These are phyloP conservation scores for Chaenodraco wilsoni DNA, from an alignment of 2,797 vertebrate species.

Conservation along the genomic window DNA sequence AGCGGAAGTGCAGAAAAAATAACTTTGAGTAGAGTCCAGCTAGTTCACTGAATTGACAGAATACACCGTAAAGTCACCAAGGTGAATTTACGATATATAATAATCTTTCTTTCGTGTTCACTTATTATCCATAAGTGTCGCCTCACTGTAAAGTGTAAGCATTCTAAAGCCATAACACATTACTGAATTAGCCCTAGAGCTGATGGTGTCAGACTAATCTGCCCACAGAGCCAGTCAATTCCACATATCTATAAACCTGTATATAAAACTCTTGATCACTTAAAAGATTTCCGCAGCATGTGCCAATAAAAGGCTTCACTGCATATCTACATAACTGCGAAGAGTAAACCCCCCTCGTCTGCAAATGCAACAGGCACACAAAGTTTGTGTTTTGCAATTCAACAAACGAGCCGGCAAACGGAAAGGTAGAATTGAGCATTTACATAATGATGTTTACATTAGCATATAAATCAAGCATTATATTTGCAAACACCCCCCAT, in stretches of 20 bases:
- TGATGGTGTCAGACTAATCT: constrained; percentile 45
- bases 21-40: constrained; percentile 7
- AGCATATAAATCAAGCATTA: constrained; percentile 82
- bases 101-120: constrained; percentile 24
- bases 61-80: not conserved
- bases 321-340: constrained; percentile 34
- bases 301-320: constrained; percentile 48
- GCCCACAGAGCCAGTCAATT: constrained; percentile 32
- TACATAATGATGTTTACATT: constrained; percentile 82
- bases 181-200: constrained; percentile 34
- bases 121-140: constrained; percentile 29
- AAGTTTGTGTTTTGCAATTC: constrained; percentile 69
- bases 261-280: constrained; percentile 58
- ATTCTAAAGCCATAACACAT: constrained; percentile 36
- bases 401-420: constrained; percentile 68
- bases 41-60: constrained; percentile 22
- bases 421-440: constrained; percentile 72
- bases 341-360: constrained; percentile 47
- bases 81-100: constrained; percentile 30
- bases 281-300: constrained; percentile 43
- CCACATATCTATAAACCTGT: constrained; percentile 35
- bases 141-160: constrained; percentile 26
- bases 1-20: constrained; percentile 6
- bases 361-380: constrained; percentile 54
- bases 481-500: constrained; percentile 68